A percentile compares a stretch with the other conserved stretches of the same genome.
These are phyloP conservation scores for Himalopsyche japonica DNA, from an alignment of 2,888 invertebrate species.

Conservation along the genomic window DNA sequence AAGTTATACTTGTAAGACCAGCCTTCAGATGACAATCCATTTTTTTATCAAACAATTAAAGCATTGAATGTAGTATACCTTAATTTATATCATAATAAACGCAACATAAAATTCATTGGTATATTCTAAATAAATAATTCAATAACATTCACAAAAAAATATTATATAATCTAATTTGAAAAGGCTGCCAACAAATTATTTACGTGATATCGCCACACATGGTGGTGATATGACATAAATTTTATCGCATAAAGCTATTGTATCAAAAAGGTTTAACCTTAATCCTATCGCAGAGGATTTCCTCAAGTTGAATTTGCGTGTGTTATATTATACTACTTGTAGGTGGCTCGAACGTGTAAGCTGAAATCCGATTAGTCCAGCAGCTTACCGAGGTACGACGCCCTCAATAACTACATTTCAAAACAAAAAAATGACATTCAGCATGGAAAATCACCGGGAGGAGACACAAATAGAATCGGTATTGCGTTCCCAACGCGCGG, in stretches of 20 bases:
- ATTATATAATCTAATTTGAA: no score
- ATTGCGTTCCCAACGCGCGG: not conserved
- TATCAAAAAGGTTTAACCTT: not conserved
- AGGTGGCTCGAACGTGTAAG: not conserved
- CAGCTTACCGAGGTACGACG: not conserved
- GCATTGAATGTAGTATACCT: no score
- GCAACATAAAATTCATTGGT: no score
- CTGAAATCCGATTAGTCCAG: not conserved
- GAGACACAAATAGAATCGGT: not conserved
- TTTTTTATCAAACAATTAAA: no score
- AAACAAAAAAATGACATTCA: not conserved
- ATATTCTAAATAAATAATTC: no score
- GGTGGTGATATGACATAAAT: not conserved
- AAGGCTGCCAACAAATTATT: no score
- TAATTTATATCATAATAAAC: no score
- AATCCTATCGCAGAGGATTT: not conserved
- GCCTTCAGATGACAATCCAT: no score
- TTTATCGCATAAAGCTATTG: not conserved
- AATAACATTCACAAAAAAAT: no score
- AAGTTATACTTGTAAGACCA: no score
- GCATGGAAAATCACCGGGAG: not conserved
- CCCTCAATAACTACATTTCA: not conserved
- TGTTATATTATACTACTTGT: not conserved
- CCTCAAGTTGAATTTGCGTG: not conserved
- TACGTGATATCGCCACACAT: not conserved